Evolutionary conservation across 53 echinoderm and acorn worm species (phyloP).

Genomic region (Arbacia lixula): DNA sequence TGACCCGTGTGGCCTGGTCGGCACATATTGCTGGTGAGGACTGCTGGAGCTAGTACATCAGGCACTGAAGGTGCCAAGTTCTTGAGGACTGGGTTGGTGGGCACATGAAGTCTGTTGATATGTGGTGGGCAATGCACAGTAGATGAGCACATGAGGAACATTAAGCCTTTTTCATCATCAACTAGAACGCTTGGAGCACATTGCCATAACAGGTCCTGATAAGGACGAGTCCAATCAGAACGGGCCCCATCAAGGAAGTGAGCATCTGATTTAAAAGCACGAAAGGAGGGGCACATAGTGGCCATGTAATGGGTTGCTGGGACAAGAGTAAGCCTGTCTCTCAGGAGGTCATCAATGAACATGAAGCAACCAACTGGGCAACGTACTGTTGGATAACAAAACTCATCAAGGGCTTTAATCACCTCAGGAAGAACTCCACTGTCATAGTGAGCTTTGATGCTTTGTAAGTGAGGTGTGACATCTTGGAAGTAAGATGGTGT

Average conservation of each 20-base stretch:
- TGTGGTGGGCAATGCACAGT: constrained; percentile 37
- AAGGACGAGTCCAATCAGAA: no score
- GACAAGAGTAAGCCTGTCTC: constrained; percentile 13
- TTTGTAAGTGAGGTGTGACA: constrained; percentile 6
- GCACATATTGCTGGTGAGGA: constrained; percentile 37
- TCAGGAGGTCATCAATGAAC: constrained; percentile 50
- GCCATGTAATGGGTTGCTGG: constrained; percentile 25
- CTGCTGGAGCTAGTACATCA: constrained; percentile 61
- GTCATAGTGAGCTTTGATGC: background rate
- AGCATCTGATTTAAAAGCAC: no score
- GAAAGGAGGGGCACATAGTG: no score
- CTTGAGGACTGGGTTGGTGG: constrained; percentile 37
- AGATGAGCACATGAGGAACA: constrained; percentile 38
- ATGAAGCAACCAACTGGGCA: constrained; percentile 60
- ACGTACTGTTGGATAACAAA: constrained; percentile 43
- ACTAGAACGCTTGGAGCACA: constrained; percentile 32
- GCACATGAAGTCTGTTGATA: constrained; percentile 44
- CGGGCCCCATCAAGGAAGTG: no score
- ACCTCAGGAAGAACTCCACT: constrained; percentile 29
- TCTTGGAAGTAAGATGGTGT: no score
- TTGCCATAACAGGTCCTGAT: constrained; percentile 15
- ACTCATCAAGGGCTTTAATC: constrained; percentile 24
- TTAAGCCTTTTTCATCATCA: constrained; percentile 48
- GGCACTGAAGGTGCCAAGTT: constrained; percentile 43
- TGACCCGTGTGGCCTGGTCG: constrained; percentile 47